Percentiles rank a stretch among this genome's conserved stretches.
Conservation (phyloP, 1,140 invertebrate genomes). For the Papilio aristodemus region DNA sequence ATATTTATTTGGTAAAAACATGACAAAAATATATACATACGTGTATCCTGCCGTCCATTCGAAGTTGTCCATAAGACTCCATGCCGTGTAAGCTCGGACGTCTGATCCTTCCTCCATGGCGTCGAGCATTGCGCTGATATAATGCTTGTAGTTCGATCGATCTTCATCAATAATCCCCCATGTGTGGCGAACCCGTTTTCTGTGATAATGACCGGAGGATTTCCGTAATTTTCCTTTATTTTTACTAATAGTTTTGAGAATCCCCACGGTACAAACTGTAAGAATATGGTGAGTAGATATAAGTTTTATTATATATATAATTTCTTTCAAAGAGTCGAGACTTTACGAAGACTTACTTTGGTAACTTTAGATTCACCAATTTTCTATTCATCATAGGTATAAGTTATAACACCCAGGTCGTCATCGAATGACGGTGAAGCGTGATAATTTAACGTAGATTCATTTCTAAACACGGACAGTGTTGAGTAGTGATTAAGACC, state of each 20-base stretch:
- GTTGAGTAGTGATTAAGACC: conserved; percentile 82
- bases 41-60: conserved; percentile 81
- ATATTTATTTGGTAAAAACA: too few relatives aligned
- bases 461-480: conserved; percentile 48
- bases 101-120: conserved; percentile 60
- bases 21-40: conserved; percentile 72
- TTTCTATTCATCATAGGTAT: conserved; percentile 36
- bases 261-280: conserved; percentile 50
- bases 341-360: conserved; percentile 4
- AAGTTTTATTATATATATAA: too few relatives aligned
- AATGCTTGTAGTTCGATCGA: conserved; percentile 73
- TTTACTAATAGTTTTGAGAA: conserved; percentile 52
- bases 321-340: background rate
- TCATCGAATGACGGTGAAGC: conserved; percentile 38
- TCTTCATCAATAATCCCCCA: conserved; percentile 52
- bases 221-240: conserved; percentile 57
- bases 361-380: conserved; percentile 22
- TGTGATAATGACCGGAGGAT: conserved; percentile 51
- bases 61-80: conserved; percentile 85
- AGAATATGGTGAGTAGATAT: too few relatives aligned
- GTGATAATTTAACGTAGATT: conserved; percentile 31
- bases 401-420: conserved; percentile 31
- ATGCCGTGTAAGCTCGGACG: conserved; percentile 81
- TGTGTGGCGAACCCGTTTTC: conserved; percentile 65
- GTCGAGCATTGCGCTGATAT: conserved; percentile 54